Conservation (phyloP, 1,140 invertebrate genomes). For the Hypothenemus hampei region DNA sequence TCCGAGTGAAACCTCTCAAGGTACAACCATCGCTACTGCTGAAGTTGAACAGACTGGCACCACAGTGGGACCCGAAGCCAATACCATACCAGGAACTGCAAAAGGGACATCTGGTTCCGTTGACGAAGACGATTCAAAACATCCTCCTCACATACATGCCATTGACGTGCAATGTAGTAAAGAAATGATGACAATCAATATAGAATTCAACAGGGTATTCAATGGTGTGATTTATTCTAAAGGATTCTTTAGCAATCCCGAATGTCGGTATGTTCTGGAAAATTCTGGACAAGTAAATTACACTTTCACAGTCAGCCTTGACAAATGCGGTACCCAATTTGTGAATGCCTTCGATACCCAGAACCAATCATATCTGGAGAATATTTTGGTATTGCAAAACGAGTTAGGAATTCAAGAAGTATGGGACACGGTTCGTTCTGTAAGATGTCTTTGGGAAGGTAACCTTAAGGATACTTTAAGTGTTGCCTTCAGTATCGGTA, state of each 20-base stretch:
- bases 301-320: slow-evolving; percentile 69
- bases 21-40: not conserved
- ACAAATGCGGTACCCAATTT: slow-evolving; percentile 75
- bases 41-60: slow-evolving; percentile 2
- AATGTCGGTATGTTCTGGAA: slow-evolving; percentile 67
- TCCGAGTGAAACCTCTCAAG: not conserved
- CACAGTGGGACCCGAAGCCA: slow-evolving; percentile 15
- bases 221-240: slow-evolving; percentile 79
- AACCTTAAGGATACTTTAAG: slow-evolving; percentile 69
- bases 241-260: slow-evolving; percentile 64
- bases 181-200: slow-evolving; percentile 76
- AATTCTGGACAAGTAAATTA: slow-evolving; percentile 66
- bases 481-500: slow-evolving; percentile 70
- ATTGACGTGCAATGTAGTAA: slow-evolving; percentile 74
- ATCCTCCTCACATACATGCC: slow-evolving; percentile 69
- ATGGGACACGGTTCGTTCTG: slow-evolving; percentile 73
- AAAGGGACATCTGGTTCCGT: slow-evolving; percentile 9
- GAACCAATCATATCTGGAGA: slow-evolving; percentile 74
- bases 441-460: slow-evolving; percentile 78
- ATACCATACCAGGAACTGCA: slow-evolving; percentile 21
- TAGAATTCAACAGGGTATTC: slow-evolving; percentile 72
- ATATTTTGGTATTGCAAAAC: slow-evolving; percentile 73
- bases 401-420: slow-evolving; percentile 77
- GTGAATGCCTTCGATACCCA: slow-evolving; percentile 70
- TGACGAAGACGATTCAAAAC: slow-evolving; percentile 51